Conservation (phyloP, 1,140 invertebrate species). For the Trinorchestia longiramus region DNA sequence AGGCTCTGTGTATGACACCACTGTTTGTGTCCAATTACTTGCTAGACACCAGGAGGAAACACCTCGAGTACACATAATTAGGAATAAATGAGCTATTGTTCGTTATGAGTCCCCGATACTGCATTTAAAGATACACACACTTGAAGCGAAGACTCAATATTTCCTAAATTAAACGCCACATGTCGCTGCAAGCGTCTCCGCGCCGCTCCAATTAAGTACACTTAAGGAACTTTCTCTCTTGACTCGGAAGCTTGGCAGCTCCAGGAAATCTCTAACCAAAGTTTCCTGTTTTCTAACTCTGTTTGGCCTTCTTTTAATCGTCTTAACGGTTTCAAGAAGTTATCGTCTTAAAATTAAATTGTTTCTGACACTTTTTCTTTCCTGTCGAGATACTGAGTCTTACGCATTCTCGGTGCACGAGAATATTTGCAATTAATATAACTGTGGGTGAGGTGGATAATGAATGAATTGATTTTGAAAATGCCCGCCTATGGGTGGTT, state of each 20-base stretch:
- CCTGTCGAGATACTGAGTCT: neutral
- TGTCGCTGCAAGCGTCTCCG: neutral
- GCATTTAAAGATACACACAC: neutral
- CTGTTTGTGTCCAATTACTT: neutral
- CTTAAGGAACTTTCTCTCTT: neutral
- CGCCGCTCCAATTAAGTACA: neutral
- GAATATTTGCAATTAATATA: neutral
- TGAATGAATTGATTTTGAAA: no score
- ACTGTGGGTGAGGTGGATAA: neutral
- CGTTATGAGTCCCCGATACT: neutral
- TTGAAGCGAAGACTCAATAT: neutral
- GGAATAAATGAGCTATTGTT: neutral
- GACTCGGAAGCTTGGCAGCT: neutral
- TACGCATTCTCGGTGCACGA: neutral
- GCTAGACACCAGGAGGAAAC: neutral
- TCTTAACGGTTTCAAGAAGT: neutral
- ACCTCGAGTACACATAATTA: neutral
- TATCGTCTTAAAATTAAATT: neutral
- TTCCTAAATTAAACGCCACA: neutral
- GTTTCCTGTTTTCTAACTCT: neutral
- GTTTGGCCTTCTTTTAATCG: neutral
- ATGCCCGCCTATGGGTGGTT: neutral
- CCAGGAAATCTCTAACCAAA: conserved; percentile 1
- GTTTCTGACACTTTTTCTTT: neutral
- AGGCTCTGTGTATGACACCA: neutral